Percentiles rank a stretch among this genome's conserved stretches.
Evolutionary conservation across 2,888 invertebrate genomes (phyloP).

Genomic region (Sphaerophoria taeniata): DNA sequence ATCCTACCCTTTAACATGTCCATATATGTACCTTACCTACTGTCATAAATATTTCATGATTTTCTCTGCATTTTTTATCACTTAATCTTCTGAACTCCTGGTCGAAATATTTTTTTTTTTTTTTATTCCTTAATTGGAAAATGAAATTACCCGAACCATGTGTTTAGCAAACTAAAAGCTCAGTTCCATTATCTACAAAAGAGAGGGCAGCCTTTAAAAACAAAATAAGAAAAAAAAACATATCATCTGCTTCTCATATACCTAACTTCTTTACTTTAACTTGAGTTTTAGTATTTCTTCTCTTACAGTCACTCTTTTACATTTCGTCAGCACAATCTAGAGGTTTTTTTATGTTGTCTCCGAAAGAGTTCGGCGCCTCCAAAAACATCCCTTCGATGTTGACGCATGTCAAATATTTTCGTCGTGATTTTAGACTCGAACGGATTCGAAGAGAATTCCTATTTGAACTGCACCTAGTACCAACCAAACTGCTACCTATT

Average conservation of each 20-base stretch:
- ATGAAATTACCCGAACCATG: slow-evolving; percentile 62
- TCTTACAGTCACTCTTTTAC: slow-evolving; percentile 55
- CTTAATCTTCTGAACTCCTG: slow-evolving; percentile 22
- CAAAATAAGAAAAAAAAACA: not conserved
- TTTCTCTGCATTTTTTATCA: not conserved
- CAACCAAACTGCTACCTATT: slow-evolving; percentile 77
- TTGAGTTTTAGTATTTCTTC: slow-evolving; percentile 22
- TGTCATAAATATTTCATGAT: too few relatives aligned
- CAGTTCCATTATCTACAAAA: not conserved
- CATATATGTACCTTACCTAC: too few relatives aligned
- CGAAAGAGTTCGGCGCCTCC: slow-evolving; percentile 29
- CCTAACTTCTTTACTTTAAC: slow-evolving; percentile 52
- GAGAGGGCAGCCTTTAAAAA: slow-evolving; percentile 43
- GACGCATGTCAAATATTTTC: slow-evolving; percentile 73
- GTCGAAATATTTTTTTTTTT: slow-evolving; percentile 17
- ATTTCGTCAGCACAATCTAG: slow-evolving; percentile 45
- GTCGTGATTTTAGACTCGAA: slow-evolving; percentile 71
- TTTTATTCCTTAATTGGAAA: slow-evolving; percentile 41
- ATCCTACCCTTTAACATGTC: too few relatives aligned
- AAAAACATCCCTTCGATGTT: slow-evolving; percentile 23
- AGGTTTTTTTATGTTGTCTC: not conserved
- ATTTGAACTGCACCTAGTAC: slow-evolving; percentile 76
- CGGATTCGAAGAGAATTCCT: slow-evolving; percentile 69
- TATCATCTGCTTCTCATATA: slow-evolving; percentile 6
- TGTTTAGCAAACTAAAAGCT: slow-evolving; percentile 41